phyloP scores from a whole-genome alignment of 1,140 invertebrate genomes.

The Nixonia krombeini region DNA sequence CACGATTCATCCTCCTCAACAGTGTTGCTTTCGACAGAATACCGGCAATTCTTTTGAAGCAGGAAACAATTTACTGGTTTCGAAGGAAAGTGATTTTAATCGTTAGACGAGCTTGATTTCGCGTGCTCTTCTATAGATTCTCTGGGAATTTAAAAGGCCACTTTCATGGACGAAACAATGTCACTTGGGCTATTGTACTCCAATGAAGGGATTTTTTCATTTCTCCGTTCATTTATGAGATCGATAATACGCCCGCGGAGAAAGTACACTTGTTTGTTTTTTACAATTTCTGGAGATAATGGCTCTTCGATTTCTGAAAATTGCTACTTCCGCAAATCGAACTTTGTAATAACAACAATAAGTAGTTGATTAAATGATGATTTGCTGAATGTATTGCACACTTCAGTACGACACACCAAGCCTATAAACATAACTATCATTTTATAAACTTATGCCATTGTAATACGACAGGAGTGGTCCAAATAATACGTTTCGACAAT shows the following conservation, averaged over 20 bases:
- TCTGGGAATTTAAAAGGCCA: conserved; percentile 42
- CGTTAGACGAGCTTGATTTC: conserved; percentile 47
- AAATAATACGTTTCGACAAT: too few species aligned
- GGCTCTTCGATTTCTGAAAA: conserved; percentile 23
- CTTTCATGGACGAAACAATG: conserved; percentile 51
- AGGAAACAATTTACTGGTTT: conserved; percentile 51
- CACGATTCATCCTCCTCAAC: conserved; percentile 33
- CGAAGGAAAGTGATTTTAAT: conserved; percentile 63
- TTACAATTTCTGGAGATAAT: conserved; percentile 30
- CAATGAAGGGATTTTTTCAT: conserved; percentile 23
- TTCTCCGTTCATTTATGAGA: conserved; percentile 39
- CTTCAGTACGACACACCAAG: too few species aligned
- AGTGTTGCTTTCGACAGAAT: conserved; percentile 43
- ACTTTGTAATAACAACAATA: conserved; percentile 35
- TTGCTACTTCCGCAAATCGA: conserved; percentile 32
- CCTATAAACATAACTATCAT: too few species aligned
- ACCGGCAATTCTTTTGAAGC: conserved; percentile 40
- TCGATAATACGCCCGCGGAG: conserved; percentile 35
- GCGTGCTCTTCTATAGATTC: conserved; percentile 41
- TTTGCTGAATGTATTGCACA: conserved; percentile 18
- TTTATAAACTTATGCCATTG: too few species aligned
- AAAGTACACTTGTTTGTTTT: conserved; percentile 31
- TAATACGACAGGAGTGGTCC: too few species aligned
- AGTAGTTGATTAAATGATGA: conserved; percentile 20
- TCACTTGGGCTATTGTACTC: conserved; percentile 42